Conservation (phyloP, 2,113 vertebrate genomes). For the Willisornis vidua region DNA sequence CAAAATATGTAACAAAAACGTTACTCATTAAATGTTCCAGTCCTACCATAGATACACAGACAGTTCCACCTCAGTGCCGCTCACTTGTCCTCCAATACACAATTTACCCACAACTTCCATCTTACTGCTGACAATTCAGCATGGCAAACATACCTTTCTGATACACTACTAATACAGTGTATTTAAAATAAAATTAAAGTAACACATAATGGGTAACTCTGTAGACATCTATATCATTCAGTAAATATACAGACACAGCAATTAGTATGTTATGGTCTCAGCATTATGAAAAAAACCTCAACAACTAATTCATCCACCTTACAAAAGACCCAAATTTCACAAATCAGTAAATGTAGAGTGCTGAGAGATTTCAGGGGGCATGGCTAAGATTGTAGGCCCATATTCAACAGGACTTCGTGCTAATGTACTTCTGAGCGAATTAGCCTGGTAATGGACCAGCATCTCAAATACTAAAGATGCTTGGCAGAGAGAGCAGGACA, state of each 20-base stretch:
- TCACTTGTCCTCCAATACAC: background rate
- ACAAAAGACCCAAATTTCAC: background rate
- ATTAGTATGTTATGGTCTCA: background rate
- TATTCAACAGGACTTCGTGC: background rate
- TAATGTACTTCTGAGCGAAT: background rate
- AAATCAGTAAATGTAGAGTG: rapidly evolving
- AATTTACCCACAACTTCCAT: background rate
- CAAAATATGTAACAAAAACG: background rate
- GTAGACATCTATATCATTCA: background rate
- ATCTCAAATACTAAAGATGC: background rate
- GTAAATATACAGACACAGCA: background rate
- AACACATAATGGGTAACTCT: background rate
- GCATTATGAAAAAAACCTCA: background rate
- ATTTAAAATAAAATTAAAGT: background rate
- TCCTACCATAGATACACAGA: background rate
- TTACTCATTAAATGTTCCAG: background rate
- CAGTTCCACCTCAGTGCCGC: background rate
- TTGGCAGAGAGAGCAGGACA: background rate
- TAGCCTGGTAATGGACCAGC: background rate
- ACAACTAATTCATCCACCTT: background rate
- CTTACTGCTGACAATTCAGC: background rate
- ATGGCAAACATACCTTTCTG: background rate
- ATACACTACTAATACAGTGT: rapidly evolving
- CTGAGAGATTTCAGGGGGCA: background rate
- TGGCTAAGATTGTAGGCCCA: background rate